Base-by-base conservation (phyloP, 2,113 vertebrate species). In the Phrynosoma blainvillii region DNA sequence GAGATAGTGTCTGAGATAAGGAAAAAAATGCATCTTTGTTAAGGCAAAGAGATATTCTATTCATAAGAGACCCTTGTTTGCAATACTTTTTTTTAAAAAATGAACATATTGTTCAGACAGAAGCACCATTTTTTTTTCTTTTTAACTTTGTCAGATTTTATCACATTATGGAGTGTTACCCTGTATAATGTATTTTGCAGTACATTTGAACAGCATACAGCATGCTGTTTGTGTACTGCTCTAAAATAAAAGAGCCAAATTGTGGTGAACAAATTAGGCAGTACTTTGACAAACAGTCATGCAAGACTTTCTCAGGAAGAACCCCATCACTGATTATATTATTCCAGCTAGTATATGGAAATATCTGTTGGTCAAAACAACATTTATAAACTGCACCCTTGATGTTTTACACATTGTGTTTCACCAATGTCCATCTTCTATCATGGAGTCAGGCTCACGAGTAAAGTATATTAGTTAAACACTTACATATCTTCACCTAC, bases 161-260 rank as follows among this genome's bases (percentile, higher is more conserved):
- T 93, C 92, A 93, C 87, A 93, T 93, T 94, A 91, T 88, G 84
- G 59, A 93, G 79, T n/a, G 52, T 89, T 92, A 75, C 85, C 87
- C 89, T 92, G 81, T 74, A 92, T 83, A 95, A 93, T 87, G 23
- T 93, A 90, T 93, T 92, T 85, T 89, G 82, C 77, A 92, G 80
- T 90, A 94, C 80, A 91, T 91, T 95, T 94, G 94, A 95, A 95
- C 92, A 93, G 84, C 91, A 16, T 62, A 62, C 59, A 62, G 59
- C 59, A 62, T 62, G 65, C 76, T 52, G 73, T 94, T 89, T 89
- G 82, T 88, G 90, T 90, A 85, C 76, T 27, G 80, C 85, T 74
- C 92, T 68, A 91, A 91, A 70, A 76, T 65, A 2, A 75, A 13
- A 87, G 40, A 30, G 90, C 87, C 18, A 5, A 84, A 56, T 86